Percentiles rank a stretch among this genome's conserved stretches.
Conservation (phyloP, 1,140 invertebrate genomes). For the Euschistus heros region DNA sequence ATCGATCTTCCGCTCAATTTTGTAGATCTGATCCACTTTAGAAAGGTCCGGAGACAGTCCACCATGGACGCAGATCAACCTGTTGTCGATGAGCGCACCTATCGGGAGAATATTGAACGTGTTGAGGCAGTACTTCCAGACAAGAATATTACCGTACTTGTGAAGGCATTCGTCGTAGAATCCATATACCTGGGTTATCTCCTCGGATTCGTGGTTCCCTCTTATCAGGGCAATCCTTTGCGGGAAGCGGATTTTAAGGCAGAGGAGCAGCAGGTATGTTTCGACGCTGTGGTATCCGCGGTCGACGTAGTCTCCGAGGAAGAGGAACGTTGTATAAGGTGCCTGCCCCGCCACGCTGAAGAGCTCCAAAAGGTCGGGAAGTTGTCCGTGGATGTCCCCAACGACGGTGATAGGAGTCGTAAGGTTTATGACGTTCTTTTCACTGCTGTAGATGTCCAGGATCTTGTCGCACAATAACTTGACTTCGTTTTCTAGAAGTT, state of each 20-base stretch:
- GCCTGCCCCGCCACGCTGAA: constrained; percentile 94
- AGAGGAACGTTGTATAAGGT: constrained; percentile 98
- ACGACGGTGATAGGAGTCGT: constrained; percentile 40
- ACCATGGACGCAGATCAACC: constrained; percentile 98
- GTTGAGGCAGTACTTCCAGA: constrained; percentile 98
- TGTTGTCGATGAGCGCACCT: constrained; percentile 96
- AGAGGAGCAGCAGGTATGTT: constrained; percentile 93
- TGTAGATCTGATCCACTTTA: constrained; percentile 95
- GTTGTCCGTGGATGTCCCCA: constrained; percentile 99
- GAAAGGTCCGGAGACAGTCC: constrained; percentile 97
- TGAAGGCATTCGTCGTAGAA: constrained; percentile 99
- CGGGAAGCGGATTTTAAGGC: constrained; percentile 96
- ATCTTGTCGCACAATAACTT: constrained; percentile 14
- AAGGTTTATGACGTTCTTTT: constrained; percentile 9
- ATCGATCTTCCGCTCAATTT: constrained; percentile 98
- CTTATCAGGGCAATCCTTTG: constrained; percentile 94
- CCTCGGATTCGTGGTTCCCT: constrained; percentile 92
- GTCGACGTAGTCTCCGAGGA: constrained; percentile 99
- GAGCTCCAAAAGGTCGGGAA: constrained; percentile 99
- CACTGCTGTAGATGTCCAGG: constrained; percentile 16
- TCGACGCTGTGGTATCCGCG: constrained; percentile 99
- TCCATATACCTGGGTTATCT: constrained; percentile 99
- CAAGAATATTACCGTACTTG: constrained; percentile 96
- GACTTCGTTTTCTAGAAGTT: constrained; percentile 18
- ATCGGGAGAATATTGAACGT: constrained; percentile 98